Percentiles rank a stretch among this genome's conserved stretches.
phyloP scores from a whole-genome alignment of 1,140 invertebrate genomes.

The Pachypsylla venusta region DNA sequence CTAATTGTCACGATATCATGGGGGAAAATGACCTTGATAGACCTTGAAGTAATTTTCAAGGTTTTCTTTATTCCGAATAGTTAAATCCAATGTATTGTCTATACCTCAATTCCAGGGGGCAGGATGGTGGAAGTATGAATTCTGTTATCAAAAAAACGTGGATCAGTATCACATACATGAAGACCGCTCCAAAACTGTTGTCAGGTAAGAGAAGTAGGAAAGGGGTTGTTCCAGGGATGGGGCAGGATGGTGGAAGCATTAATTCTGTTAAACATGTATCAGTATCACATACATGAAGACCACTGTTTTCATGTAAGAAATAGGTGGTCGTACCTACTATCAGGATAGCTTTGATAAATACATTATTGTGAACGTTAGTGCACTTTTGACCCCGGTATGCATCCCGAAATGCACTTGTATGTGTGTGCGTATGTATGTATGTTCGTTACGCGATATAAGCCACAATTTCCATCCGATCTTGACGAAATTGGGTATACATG shows the following conservation, averaged over 20 bases:
- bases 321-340: background rate
- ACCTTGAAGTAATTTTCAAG: too few species aligned
- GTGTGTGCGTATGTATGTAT: too few species aligned
- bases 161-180: conserved; percentile 77
- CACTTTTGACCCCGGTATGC: too few species aligned
- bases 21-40: too few species aligned
- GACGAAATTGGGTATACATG: too few species aligned
- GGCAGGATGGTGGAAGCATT: conserved; percentile 93
- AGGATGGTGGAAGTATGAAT: conserved; percentile 97
- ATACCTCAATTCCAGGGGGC: conserved; percentile 47
- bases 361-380: too few species aligned
- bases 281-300: conserved; percentile 72
- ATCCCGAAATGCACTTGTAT: too few species aligned
- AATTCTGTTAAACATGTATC: conserved; percentile 86
- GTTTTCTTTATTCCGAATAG: too few species aligned
- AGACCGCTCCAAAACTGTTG: conserved; percentile 45
- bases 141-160: conserved; percentile 81
- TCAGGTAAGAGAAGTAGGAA: conserved; percentile 30
- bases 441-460: too few species aligned
- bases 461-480: too few species aligned
- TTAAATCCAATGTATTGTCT: too few species aligned
- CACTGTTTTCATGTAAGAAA: conserved; percentile 40
- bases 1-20: too few species aligned
- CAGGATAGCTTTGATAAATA: background rate
- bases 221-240: conserved; percentile 33